Evolutionary conservation across 2,888 invertebrate species (phyloP), one percentile per base, ranked within the genome.

Genomic region (Ectropis crepuscularia): DNA sequence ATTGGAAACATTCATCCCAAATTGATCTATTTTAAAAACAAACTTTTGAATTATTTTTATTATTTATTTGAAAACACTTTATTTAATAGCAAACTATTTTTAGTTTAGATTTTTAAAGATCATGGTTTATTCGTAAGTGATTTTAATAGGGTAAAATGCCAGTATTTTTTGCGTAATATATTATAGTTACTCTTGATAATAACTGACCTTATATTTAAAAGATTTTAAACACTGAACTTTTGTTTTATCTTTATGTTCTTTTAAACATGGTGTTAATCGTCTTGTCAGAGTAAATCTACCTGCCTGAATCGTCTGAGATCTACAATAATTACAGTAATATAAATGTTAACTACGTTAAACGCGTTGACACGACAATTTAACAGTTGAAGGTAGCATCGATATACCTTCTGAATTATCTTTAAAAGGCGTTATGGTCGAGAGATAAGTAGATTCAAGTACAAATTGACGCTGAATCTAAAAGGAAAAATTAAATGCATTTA

Each of bases 401-500:
- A 45, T 55, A 42, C 38, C 16, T 16, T 48, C 37, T 46, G 10
- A 58, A 48, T 42, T 53, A 45, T 53, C 51, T 57, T 50, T 59
- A 59, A 47, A 47, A 50, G 59, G 50, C 16, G 0, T 45, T 48
- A 46, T 10, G 8, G 10, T 10, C 53, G 39, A 42, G 46, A 51
- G 59, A 46, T 50, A 50, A 59, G 55, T 57, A 53, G 58, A 62
- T 51, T 59, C 6, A 10, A 2, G 9, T 57, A 48, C 55, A 60
- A 64, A 51, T 55, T 60, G 42, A 7, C 39, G 51, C 42, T 55
- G 55, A 51, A n/a, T 59, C n/a, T 48, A 64, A 55, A 64, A 59
- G 60, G 57, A 46, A 61, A 53, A 51, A 62, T 63, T 57, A 55
- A 57, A 57, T 64, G 53, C 50, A 67, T 60, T 65, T 73, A 78